Percentiles rank a stretch among this genome's conserved stretches.
Conservation (phyloP, 2,888 invertebrate genomes). For the Sclerodermus sp. region DNA sequence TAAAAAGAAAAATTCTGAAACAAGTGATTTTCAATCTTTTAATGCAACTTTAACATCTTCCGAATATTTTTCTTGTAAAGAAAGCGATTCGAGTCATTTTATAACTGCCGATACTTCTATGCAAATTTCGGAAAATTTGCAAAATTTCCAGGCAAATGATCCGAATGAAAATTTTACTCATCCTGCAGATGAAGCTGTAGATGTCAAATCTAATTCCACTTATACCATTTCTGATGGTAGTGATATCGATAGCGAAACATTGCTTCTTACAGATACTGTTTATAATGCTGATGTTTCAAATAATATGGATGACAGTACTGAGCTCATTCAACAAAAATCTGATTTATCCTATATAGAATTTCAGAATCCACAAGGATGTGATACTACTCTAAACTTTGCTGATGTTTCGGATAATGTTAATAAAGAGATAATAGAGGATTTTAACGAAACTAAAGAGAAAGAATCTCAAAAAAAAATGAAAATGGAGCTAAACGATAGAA, state of each 20-base stretch:
- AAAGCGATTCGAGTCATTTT: conserved; percentile 6
- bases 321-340: conserved; percentile 1
- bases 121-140: no score
- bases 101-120: not conserved
- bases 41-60: not conserved
- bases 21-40: no score
- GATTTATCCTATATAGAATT: conserved; percentile 7
- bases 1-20: no score
- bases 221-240: conserved; percentile 28
- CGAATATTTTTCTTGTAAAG: conserved; percentile 25
- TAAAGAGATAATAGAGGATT: no score
- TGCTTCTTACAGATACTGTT: not conserved
- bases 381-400: conserved; percentile 26
- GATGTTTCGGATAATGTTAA: conserved; percentile 21
- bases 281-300: conserved; percentile 32
- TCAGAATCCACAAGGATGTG: not conserved
- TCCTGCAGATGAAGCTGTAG: not conserved
- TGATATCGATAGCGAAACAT: conserved; percentile 7
- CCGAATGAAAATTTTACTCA: no score
- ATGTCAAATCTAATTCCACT: conserved; percentile 16
- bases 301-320: conserved; percentile 18
- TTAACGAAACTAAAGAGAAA: no score
- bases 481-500: no score
- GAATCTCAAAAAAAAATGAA: no score
- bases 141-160: no score